Conservation (phyloP, 2,113 vertebrate species). For the Sphaerodactylus townsendi region DNA sequence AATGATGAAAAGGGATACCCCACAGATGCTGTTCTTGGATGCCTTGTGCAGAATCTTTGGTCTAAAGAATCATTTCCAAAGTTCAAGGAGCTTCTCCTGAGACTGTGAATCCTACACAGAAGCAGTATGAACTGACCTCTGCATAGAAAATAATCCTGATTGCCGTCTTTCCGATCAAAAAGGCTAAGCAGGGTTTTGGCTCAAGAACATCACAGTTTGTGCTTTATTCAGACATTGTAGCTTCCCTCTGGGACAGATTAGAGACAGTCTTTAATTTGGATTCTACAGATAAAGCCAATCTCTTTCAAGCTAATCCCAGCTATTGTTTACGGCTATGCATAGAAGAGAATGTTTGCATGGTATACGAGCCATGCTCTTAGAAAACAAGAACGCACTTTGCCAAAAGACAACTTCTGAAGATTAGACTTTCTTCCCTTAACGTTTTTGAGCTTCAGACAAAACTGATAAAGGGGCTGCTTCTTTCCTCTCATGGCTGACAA, state of each 20-base stretch:
- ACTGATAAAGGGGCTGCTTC: neutral
- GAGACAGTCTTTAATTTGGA: constrained; percentile 15
- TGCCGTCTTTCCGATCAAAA: neutral
- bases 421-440: neutral
- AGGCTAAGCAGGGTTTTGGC: constrained; percentile 1
- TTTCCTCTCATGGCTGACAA: neutral
- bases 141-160: neutral
- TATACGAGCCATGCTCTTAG: neutral
- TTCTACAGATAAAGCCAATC: constrained; percentile 1
- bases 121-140: neutral
- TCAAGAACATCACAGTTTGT: constrained; percentile 9
- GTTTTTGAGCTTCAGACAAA: neutral
- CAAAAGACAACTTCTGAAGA: neutral
- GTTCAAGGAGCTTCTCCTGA: neutral
- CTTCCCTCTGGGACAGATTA: constrained; percentile 32
- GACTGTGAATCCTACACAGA: neutral
- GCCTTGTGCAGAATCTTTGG: neutral
- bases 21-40: neutral
- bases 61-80: neutral
- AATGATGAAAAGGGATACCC: neutral
- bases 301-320: neutral
- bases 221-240: neutral
- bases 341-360: constrained; percentile 17
- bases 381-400: neutral
- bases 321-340: constrained; percentile 15